Evolutionary conservation across 2,113 vertebrate genomes (phyloP).

Genomic region (Okapia johnstoni): DNA sequence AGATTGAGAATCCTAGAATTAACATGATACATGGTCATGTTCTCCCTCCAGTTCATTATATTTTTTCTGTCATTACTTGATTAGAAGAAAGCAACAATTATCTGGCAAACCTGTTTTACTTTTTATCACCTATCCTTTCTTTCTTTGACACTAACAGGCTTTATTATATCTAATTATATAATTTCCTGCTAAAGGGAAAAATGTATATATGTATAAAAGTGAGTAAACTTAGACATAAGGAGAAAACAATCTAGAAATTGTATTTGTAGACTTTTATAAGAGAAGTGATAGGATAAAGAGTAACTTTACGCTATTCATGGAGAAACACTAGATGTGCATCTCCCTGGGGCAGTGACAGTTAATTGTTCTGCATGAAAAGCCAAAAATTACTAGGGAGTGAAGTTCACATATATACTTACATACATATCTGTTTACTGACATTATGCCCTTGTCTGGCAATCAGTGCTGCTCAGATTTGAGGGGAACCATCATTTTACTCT

Average conservation of each 20-base stretch:
- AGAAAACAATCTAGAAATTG: constrained; percentile 26
- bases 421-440: constrained; percentile 44
- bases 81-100: constrained; percentile 53
- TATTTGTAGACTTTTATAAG: background rate
- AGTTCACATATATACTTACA: background rate
- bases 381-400: constrained; percentile 31
- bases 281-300: background rate
- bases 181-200: constrained; percentile 50
- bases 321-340: background rate
- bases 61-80: constrained; percentile 35
- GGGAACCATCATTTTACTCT: background rate
- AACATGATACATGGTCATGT: background rate
- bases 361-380: constrained; percentile 36
- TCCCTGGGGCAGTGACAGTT: constrained; percentile 8
- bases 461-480: background rate
- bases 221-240: constrained; percentile 8
- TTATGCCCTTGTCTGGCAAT: constrained; percentile 12
- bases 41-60: background rate
- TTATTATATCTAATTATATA: constrained; percentile 64
- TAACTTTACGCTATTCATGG: constrained; percentile 4
- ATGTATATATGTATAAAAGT: background rate
- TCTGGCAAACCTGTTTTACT: constrained; percentile 40
- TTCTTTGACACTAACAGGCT: constrained; percentile 24
- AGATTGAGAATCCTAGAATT: background rate
- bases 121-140: background rate